These are phyloP conservation scores for Anastrepha ludens DNA, from an alignment of 1,140 invertebrate species.

Conservation along the genomic window DNA sequence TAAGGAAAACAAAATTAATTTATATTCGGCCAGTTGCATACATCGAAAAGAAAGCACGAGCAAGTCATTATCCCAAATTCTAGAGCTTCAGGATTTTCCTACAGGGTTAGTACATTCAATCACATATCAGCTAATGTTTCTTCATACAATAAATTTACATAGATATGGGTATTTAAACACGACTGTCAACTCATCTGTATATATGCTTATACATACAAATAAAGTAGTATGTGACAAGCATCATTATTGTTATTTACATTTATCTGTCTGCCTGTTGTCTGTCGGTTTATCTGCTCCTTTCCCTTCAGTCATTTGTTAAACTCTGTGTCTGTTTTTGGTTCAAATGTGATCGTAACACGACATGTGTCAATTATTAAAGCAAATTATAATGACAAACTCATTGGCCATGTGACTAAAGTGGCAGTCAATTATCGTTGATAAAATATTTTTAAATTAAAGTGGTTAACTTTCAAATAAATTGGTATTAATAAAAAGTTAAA, in stretches of 20 bases:
- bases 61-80: no score
- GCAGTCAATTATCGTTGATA: neutral
- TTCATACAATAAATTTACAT: neutral
- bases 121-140: neutral
- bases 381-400: constrained; percentile 35
- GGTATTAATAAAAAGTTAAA: no score
- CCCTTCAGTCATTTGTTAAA: no score
- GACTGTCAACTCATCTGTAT: neutral
- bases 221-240: neutral
- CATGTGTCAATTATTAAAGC: constrained; percentile 39
- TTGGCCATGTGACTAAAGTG: constrained; percentile 21
- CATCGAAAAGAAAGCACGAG: no score
- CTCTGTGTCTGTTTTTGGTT: neutral
- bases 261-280: neutral
- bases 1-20: no score
- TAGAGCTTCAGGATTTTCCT: no score
- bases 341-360: constrained; percentile 13
- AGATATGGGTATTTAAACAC: neutral
- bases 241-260: constrained; percentile 20
- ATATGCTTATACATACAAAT: no score
- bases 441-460: no score
- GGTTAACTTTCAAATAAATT: no score
- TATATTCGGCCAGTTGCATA: no score
- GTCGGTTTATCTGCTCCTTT: neutral
- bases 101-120: no score